phyloP scores from a whole-genome alignment of 2,888 invertebrate species.

The Drosophila hamatofila region DNA sequence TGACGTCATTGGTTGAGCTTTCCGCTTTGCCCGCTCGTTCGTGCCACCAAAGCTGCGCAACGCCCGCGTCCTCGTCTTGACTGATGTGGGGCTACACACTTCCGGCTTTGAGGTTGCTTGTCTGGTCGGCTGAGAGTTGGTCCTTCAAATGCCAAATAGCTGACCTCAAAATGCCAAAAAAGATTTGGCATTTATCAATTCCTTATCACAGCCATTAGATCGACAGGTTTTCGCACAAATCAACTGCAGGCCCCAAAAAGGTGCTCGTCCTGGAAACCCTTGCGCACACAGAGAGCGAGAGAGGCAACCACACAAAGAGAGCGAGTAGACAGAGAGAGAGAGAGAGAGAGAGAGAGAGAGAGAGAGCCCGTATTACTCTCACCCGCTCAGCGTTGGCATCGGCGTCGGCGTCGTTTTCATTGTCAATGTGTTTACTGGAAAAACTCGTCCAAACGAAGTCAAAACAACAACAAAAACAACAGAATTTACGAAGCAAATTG shows the following conservation, averaged over 20 bases:
- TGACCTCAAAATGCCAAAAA: slow-evolving; percentile 23
- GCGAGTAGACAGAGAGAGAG: slow-evolving; percentile 11
- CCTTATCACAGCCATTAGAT: slow-evolving; percentile 34
- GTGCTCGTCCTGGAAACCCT: slow-evolving; percentile 49
- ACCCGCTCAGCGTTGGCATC: slow-evolving; percentile 17
- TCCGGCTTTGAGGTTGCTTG: slow-evolving; percentile 16
- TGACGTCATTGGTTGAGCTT: slow-evolving; percentile 79
- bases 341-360: slow-evolving; percentile 4
- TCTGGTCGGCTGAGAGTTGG: not conserved
- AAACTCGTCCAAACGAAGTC: slow-evolving; percentile 31
- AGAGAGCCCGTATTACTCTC: slow-evolving; percentile 16
- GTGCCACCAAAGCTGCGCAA: slow-evolving; percentile 61
- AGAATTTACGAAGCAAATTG: slow-evolving; percentile 24
- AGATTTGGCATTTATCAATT: slow-evolving; percentile 44
- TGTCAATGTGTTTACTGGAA: slow-evolving; percentile 65
- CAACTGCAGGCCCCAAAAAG: slow-evolving; percentile 11
- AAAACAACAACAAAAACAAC: slow-evolving; percentile 51
- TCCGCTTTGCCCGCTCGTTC: slow-evolving; percentile 66
- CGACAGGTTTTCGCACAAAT: slow-evolving; percentile 29
- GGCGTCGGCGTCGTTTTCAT: slow-evolving; percentile 54
- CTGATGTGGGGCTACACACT: slow-evolving; percentile 1
- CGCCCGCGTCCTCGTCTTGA: slow-evolving; percentile 1
- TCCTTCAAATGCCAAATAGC: slow-evolving; percentile 22
- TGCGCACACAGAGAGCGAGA: slow-evolving; percentile 45
- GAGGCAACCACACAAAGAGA: slow-evolving; percentile 8